A percentile compares a stretch with the other conserved stretches of the same genome.
Evolutionary conservation across 2,797 vertebrate genomes (phyloP).

Genomic region (Anableps anableps): DNA sequence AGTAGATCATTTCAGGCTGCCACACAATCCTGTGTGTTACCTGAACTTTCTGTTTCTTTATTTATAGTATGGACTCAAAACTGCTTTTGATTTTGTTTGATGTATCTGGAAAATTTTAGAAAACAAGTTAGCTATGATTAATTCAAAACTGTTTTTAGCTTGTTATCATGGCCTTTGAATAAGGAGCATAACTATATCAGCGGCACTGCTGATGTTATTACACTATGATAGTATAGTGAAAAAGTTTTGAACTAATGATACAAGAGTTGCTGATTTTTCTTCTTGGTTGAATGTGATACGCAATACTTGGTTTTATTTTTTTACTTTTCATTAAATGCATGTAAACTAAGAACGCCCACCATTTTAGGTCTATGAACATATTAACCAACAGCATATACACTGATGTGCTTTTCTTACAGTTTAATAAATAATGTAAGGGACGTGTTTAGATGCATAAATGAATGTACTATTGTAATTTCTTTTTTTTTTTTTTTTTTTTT

Average conservation of each 20-base stretch:
- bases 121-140: not conserved
- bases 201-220: conserved; percentile 11
- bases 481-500: not conserved
- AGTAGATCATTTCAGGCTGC: not conserved
- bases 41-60: conserved; percentile 1
- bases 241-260: not conserved
- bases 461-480: not conserved
- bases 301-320: not conserved
- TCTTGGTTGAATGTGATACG: not conserved
- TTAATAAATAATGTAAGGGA: not conserved
- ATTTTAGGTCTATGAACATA: not conserved
- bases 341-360: not conserved
- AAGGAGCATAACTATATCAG: not conserved
- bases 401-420: not conserved
- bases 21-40: not conserved
- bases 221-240: no score
- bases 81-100: not conserved
- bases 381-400: not conserved
- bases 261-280: not conserved
- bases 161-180: not conserved
- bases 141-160: conserved; percentile 9
- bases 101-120: not conserved
- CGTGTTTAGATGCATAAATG: not conserved
- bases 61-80: conserved; percentile 3
- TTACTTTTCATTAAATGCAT: no score